Base-by-base conservation (phyloP, 2,113 vertebrate species). In the Aptenodytes patagonicus region DNA sequence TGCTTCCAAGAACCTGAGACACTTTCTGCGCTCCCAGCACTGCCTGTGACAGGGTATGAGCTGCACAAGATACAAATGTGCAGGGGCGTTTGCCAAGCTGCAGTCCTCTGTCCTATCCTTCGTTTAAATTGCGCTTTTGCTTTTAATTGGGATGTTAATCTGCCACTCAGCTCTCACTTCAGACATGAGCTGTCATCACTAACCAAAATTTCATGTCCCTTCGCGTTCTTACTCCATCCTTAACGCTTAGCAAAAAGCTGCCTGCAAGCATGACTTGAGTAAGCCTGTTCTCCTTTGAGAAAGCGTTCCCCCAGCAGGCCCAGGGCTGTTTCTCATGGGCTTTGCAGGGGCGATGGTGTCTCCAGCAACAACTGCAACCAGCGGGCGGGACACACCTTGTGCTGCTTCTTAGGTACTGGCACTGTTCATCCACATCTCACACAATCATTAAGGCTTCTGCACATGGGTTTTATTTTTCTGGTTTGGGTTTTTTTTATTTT, bases 381-480 rank as follows among this genome's bases (percentile, higher is more conserved):
- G 52, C 4, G n/a, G 10, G 26, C 1, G 2, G 61, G 21, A 44
- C 25, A 11, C 42, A 24, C 24, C 7, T 21, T 22, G 66, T 65
- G 21, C 85, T 70, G 51, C 8, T 28, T 44, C 57, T 40, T 68
- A 3, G 4, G 5, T 15, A 46, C 14, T 5, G 10, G 4, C 61
- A 55, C 29, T 19, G 46, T 12, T 60, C 54, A 49, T 17, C 16
- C 62, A 16, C 38, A 28, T 32, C 71, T 80, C 73, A 20, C 64
- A 49, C 5, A 0, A 31, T 21, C 60, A 11, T 8, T 9, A 52
- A n/a, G 24, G 5, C 25, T 73, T 57, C 34, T 72, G 17, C 44
- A 12, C 0, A 0, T 12, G 42, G 15, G 4, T 32, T 83, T 46
- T 46, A 9, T 21, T n/a, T 52, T 28, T 28, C 1, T 38, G 6